Conservation (phyloP, 2,113 vertebrate species). For the Emydocephalus ijimae region DNA sequence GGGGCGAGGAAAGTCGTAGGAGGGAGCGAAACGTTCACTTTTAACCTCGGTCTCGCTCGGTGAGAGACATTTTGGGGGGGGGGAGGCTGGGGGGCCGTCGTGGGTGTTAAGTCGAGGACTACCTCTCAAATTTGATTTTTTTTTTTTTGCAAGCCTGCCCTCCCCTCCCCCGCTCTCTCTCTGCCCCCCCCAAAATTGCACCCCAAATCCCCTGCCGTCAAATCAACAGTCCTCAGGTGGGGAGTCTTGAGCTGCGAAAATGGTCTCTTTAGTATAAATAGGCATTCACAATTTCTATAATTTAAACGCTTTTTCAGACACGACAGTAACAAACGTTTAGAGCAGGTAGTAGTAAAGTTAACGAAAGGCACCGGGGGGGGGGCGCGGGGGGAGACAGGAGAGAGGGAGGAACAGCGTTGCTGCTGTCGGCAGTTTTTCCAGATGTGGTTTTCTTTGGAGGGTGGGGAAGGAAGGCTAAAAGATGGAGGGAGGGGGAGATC, state of each 20-base stretch:
- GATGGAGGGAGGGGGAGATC: too few species aligned
- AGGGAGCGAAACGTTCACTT: background rate
- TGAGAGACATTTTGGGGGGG: too few species aligned
- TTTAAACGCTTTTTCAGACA: conserved; percentile 56
- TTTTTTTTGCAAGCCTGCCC: background rate
- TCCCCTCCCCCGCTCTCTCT: too few species aligned
- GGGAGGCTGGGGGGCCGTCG: too few species aligned
- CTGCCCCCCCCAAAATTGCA: too few species aligned
- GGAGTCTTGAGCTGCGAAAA: conserved; percentile 46
- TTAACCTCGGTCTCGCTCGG: background rate
- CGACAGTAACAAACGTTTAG: conserved; percentile 36
- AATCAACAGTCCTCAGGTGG: background rate
- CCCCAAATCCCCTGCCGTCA: background rate
- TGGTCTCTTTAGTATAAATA: conserved; percentile 68
- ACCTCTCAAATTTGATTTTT: background rate
- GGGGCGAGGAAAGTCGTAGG: background rate
- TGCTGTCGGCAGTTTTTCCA: too few species aligned
- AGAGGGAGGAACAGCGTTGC: too few species aligned
- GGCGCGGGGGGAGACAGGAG: background rate
- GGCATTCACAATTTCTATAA: conserved; percentile 55
- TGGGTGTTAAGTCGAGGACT: background rate
- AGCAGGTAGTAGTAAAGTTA: conserved; percentile 40
- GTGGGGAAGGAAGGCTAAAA: too few species aligned
- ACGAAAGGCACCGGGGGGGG: background rate
- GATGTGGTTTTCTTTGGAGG: too few species aligned